Evolutionary conservation across 2,113 vertebrate species (phyloP), one percentile per base, ranked within the genome.

Genomic region (Rhinoderma darwinii): DNA sequence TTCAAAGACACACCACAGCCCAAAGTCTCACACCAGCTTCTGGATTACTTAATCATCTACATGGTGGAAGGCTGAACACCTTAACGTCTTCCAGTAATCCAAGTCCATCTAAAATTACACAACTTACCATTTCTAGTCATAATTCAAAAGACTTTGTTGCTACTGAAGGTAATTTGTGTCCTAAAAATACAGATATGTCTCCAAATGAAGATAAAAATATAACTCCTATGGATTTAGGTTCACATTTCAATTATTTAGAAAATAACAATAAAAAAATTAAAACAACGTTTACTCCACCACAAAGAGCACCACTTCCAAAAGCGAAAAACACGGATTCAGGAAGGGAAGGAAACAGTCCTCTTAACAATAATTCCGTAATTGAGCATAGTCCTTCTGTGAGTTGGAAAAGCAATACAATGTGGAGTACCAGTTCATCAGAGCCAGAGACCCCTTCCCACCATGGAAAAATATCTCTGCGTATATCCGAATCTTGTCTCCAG

Each of bases 401-500:
- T 2, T 91, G 84, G 88, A 90, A 86, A 50, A 89, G 85, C 44
- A 87, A 90, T n/a, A 86, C 79, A 0, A 90, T 89, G 1, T 89
- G 89, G 84, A 75, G 90, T 86, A 91, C 89, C 78, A 91, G 91
- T 89, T 93, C 92, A 59, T 93, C 92, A 0, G 92, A 94, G n/a
- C 84, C 91, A 0, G 91, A 93, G 86, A 85, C 85, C 10, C 90
- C 90, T 43, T 66, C 66, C 39, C 68, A 87, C 27, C 90, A 90
- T 35, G 91, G 90, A 1, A 81, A 87, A 39, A 39, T 89, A 76
- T 95, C 96, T 1, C 93, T 97, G 6, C 91, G 89, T 0, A 97
- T 97, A 89, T 98, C 96, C 0, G 96, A 98, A 89, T 96, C 96
- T 0, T 90, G 77, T 87, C 91, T 96, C 20, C 92, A 86, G 82